Evolutionary conservation across 2,888 invertebrate genomes (phyloP), one percentile per base, ranked within the genome.

Genomic region (Stenolophus ochropezus): DNA sequence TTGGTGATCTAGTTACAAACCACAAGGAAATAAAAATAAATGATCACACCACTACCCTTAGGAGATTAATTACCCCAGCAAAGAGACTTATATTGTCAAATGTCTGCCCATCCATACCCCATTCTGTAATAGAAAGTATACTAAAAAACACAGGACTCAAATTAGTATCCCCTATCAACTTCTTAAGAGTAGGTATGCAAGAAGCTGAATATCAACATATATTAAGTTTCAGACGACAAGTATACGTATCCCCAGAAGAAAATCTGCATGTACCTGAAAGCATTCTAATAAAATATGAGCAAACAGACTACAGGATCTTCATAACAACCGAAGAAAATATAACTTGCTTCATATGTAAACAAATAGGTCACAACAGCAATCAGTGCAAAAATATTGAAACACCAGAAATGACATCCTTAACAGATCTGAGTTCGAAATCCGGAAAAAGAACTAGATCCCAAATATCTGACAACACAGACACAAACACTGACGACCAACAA

Each of bases 291-390:
- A 49, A 27, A 1, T 53, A 82, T 14, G 83, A 84, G 20, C 73
- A 83, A 27, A 84, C 77, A 5, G 61, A 80, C 11, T 83, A 84
- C 65, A 75, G 83, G 18, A 82, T 86, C 14, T 85, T 83, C 69
- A 71, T 83, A 1, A 83, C 83, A 16, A 51, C 51, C 6, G 77
- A 73, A 5, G 84, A 84, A 14, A 49, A 69, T 4, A 74, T 81
- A 27, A 81, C 23, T n/a, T 86, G 85, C 78, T 85, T 83, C 69
- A 75, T 82, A 11, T 86, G 85, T 56, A 86, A 83, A 82, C 71
- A 83, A 74, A 20, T 47, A 16, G 85, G 85, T 0, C 84, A 85
- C 69, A 83, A 84, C 16, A 82, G 84, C 8, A 73, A 16, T 14
- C 27, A 73, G 4, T 49, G 47, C 20, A 2, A 5, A n/a, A 20